phyloP scores from a whole-genome alignment of 2,888 invertebrate species.

The Sminthurinus aureus region DNA sequence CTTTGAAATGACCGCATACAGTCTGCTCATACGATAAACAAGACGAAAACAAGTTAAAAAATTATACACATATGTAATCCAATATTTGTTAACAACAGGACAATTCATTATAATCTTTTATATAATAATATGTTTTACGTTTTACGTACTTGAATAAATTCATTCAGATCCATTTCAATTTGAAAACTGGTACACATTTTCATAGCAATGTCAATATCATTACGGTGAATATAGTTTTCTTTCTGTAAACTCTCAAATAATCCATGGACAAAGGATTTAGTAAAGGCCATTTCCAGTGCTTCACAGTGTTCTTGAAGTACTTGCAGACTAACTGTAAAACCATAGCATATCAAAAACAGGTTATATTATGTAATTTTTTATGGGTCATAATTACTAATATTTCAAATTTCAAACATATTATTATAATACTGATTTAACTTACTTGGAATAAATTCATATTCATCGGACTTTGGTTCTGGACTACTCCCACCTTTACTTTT shows the following conservation, averaged over 20 bases:
- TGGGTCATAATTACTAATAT: no score
- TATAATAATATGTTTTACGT: neutral
- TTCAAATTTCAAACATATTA: neutral
- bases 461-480: constrained; percentile 66
- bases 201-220: constrained; percentile 74
- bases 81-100: neutral
- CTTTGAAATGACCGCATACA: constrained; percentile 70
- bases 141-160: constrained; percentile 68
- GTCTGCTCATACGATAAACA: constrained; percentile 62
- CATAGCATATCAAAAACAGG: neutral
- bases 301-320: constrained; percentile 70
- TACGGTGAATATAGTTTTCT: constrained; percentile 68
- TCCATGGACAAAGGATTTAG: constrained; percentile 48
- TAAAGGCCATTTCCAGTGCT: constrained; percentile 66
- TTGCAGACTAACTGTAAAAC: constrained; percentile 44
- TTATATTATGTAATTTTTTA: neutral
- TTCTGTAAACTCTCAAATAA: constrained; percentile 65
- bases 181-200: constrained; percentile 75
- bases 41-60: neutral
- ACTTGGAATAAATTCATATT: constrained; percentile 63
- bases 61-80: neutral
- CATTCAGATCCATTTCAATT: constrained; percentile 74
- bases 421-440: neutral
- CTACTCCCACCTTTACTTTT: constrained; percentile 59
- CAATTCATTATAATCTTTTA: no score